These are phyloP conservation scores for Ctenicera cuprea DNA, from an alignment of 2,888 invertebrate genomes.

Conservation along the genomic window DNA sequence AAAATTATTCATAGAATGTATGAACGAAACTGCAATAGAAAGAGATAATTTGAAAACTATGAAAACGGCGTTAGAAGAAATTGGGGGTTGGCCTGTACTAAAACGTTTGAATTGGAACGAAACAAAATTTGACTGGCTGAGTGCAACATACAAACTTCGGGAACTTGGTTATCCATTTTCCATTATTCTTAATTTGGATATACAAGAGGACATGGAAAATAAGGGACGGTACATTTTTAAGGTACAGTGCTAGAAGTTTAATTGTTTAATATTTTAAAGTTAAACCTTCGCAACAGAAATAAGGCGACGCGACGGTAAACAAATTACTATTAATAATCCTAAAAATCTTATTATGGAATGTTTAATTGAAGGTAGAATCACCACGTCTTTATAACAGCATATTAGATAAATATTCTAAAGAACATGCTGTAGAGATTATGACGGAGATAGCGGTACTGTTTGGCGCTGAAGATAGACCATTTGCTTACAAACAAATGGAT, in stretches of 20 bases:
- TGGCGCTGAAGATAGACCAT: background rate
- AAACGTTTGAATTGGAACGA: conserved; percentile 59
- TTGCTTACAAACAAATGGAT: background rate
- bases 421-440: background rate
- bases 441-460: background rate
- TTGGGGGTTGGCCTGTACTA: conserved; percentile 64
- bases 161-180: conserved; percentile 59
- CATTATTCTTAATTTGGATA: conserved; percentile 62
- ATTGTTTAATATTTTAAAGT: too few relatives aligned
- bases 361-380: too few relatives aligned
- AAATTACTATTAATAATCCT: too few relatives aligned
- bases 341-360: too few relatives aligned
- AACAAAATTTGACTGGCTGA: conserved; percentile 60
- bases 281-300: too few relatives aligned
- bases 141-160: conserved; percentile 60
- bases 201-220: conserved; percentile 23
- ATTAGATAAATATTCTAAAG: too few relatives aligned
- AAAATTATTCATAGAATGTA: conserved; percentile 58
- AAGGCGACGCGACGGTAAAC: too few relatives aligned
- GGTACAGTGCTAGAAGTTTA: background rate
- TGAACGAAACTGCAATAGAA: conserved; percentile 54
- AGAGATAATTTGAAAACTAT: conserved; percentile 41
- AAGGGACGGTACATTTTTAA: conserved; percentile 1
- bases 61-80: conserved; percentile 55
- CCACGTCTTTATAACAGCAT: too few relatives aligned